These are phyloP conservation scores for Drosophila arizonae DNA, from an alignment of 1,140 invertebrate genomes.

Conservation along the genomic window DNA sequence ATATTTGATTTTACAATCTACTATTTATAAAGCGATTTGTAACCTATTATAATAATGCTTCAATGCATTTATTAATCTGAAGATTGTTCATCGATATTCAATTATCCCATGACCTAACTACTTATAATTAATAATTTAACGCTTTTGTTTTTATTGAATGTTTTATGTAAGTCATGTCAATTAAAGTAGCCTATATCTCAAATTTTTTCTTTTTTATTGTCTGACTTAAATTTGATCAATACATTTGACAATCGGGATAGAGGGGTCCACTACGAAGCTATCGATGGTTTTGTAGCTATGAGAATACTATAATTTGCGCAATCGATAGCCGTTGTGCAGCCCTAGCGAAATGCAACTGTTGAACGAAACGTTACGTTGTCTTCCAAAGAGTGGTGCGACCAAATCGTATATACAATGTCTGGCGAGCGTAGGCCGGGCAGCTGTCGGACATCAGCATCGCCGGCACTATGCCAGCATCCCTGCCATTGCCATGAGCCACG, in stretches of 20 bases:
- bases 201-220: neutral
- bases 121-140: too few relatives aligned
- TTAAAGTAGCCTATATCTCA: too few relatives aligned
- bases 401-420: conserved; percentile 13
- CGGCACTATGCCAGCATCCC: conserved; percentile 18
- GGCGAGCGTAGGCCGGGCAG: neutral
- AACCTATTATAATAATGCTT: neutral
- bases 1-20: neutral
- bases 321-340: conserved; percentile 29
- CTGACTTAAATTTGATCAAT: neutral
- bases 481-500: conserved; percentile 46
- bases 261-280: neutral
- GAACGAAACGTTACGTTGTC: conserved; percentile 36
- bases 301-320: neutral
- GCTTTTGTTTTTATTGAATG: neutral
- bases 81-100: too few relatives aligned
- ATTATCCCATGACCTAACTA: too few relatives aligned
- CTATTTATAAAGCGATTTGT: neutral
- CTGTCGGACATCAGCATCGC: neutral
- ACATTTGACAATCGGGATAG: neutral
- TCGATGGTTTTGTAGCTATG: neutral
- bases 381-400: conserved; percentile 13
- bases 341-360: conserved; percentile 42
- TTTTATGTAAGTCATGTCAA: neutral
- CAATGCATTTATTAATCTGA: too few relatives aligned